Base-by-base conservation (phyloP, 2,888 invertebrate species). In the Epistrophella euchroma region DNA sequence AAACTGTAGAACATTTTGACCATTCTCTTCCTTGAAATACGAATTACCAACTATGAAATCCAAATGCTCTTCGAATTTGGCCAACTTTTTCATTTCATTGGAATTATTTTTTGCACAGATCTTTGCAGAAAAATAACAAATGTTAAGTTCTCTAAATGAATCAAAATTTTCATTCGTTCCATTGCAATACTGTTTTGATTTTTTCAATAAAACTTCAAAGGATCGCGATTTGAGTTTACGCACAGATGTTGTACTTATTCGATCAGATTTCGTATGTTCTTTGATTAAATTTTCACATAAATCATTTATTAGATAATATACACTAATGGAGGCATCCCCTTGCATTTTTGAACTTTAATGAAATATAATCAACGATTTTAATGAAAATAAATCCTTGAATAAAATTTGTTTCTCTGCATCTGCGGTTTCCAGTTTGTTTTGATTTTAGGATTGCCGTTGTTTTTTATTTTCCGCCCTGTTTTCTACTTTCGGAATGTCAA, bases 151-250 rank as follows among this genome's bases (percentile, higher is more conserved):
- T 50, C 89, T 88, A 45, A 89, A 88, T 5, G 90, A 88, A 76
- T 91, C 90, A 73, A 89, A 89, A 28, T 88, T 81, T 3, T 83
- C 71, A 60, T 86, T 87, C 37, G 88, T 84, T 35, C 88, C 79
- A 22, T 60, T 73, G 47, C 55, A 55, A 35, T 77, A 82, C 40
- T 87, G 74, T 58, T 78, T 56, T 0, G 89, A 88, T 88, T 90
- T 90, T 68, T 90, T 90, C 2, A 91, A 68, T 40, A 91, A 56
- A 52, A 90, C 89, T 83, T 90, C 90, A 87, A 88, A 91, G 11
- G 89, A 88, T 50, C 87, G 78, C 4, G 89, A 87, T 74, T 89
- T 90, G 5, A 90, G 71, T 82, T 89, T 89, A 5, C 88, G 88
- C 50, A 88, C 89, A 89, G 88, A 88, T 89, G 89, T 88, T 72